Base-by-base conservation (phyloP, 2,113 vertebrate species). In the Eurystomus gularis region DNA sequence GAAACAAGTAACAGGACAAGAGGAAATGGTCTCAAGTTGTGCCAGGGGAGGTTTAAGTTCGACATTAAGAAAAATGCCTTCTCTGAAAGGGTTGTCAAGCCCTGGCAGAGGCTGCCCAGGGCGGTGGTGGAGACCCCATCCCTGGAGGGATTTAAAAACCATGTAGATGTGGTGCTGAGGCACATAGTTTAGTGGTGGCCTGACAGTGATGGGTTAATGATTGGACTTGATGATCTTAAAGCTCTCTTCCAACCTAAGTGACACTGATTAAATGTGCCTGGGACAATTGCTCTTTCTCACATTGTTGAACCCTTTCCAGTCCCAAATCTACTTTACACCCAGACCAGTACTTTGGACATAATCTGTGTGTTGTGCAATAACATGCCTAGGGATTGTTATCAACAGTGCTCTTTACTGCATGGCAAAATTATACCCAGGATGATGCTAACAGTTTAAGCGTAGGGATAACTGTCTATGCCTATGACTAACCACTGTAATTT, bases 381-480 rank as follows among this genome's bases (percentile, higher is more conserved):
- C 37, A 19, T 6, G 10, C 19, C 40, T 24, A 9, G 6, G 46
- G 33, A 11, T 25, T 24, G 5, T 37, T 39, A 44, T 13, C 31
- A 49, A 40, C 46, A 46, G 42, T 3, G 12, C 11, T 64, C n/a
- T 88, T 33, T 75, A 8, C 20, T 55, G 23, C 37, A 2, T 33
- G n/a, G 14, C 25, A 80, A 80, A 81, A 42, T 33, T 37, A 75
- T 10, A 65, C 14, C 16, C n/a, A 49, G 52, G n/a, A 26, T 0
- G 2, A 52, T 7, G 13, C 0, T 75, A 19, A 21, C 6, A 31
- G 31, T 66, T 71, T 71, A 29, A 54, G 8, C 0, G 1, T 10
- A 58, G 23, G 24, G 18, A 37, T 42, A 70, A 31, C 13, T 37
- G 21, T 52, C 51, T n/a, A 5, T 44, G 26, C 20, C 10, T 42